These are phyloP conservation scores for Anguilla rostrata DNA, from an alignment of 2,113 vertebrate genomes.

Conservation along the genomic window DNA sequence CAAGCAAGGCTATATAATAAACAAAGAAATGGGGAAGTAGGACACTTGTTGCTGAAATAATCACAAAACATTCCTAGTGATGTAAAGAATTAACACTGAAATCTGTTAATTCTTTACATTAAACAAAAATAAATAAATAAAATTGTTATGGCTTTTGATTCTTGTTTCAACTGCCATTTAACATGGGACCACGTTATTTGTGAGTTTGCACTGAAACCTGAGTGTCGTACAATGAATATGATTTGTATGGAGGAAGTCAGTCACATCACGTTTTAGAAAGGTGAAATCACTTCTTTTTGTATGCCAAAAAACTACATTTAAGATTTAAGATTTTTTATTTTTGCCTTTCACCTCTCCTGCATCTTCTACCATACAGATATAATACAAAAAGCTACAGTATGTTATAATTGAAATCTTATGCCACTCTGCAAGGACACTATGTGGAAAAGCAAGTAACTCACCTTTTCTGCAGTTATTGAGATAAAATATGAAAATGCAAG, in stretches of 20 bases:
- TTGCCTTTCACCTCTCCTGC: too few relatives aligned
- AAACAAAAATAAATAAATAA: too few relatives aligned
- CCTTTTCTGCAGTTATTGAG: too few relatives aligned
- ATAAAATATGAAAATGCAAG: too few relatives aligned
- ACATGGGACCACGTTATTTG: slow-evolving; percentile 47
- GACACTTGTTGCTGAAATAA: slow-evolving; percentile 31
- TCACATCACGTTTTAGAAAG: slow-evolving; percentile 10
- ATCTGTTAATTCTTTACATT: neutral
- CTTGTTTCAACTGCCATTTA: slow-evolving; percentile 38
- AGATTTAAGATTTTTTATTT: too few relatives aligned
- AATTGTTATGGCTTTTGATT: slow-evolving; percentile 28
- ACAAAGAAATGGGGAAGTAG: slow-evolving; percentile 28
- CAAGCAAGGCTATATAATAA: slow-evolving; percentile 33
- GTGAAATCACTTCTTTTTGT: slow-evolving; percentile 7
- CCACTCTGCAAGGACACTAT: too few relatives aligned
- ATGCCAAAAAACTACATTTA: slow-evolving; percentile 2
- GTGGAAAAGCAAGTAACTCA: too few relatives aligned
- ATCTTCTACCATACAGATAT: too few relatives aligned
- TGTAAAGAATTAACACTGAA: slow-evolving; percentile 39
- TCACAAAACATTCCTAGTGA: slow-evolving; percentile 26
- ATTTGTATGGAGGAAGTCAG: slow-evolving; percentile 21
- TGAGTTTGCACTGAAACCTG: slow-evolving; percentile 38
- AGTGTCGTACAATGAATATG: slow-evolving; percentile 31
- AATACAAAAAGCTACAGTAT: too few relatives aligned
- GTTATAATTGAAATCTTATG: too few relatives aligned